phyloP scores from a whole-genome alignment of 2,113 vertebrate genomes.

The Podarcis muralis region DNA sequence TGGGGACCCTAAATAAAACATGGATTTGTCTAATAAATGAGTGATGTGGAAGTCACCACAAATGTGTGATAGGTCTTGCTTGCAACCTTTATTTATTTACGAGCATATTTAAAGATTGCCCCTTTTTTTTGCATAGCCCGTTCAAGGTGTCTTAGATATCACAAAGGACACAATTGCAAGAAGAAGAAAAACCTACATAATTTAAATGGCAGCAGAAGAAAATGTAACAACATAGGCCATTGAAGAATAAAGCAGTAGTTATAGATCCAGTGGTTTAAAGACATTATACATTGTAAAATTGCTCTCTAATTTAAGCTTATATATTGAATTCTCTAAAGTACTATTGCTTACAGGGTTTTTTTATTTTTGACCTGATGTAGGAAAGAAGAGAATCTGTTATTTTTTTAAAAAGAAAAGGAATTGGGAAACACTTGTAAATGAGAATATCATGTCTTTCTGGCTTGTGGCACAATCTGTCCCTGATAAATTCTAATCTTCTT shows the following conservation, averaged over 20 bases:
- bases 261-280: too few species aligned
- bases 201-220: too few species aligned
- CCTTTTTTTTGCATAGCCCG: too few species aligned
- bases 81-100: not conserved
- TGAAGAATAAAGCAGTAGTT: too few species aligned
- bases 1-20: not conserved
- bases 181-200: too few species aligned
- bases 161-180: too few species aligned
- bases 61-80: not conserved
- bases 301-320: too few species aligned
- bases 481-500: not conserved
- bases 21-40: constrained; percentile 5
- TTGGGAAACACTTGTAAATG: not conserved
- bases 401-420: not conserved
- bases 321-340: not conserved
- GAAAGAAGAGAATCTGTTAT: not conserved
- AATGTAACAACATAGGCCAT: too few species aligned
- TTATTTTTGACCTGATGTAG: not conserved
- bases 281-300: too few species aligned
- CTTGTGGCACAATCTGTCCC: not conserved
- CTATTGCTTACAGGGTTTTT: not conserved
- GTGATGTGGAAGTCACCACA: not conserved
- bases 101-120: too few species aligned
- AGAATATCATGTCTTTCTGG: not conserved
- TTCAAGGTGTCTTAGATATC: too few species aligned